Base-by-base conservation (phyloP, 23 tunicate genomes). In the Trididemnum miniatum region DNA sequence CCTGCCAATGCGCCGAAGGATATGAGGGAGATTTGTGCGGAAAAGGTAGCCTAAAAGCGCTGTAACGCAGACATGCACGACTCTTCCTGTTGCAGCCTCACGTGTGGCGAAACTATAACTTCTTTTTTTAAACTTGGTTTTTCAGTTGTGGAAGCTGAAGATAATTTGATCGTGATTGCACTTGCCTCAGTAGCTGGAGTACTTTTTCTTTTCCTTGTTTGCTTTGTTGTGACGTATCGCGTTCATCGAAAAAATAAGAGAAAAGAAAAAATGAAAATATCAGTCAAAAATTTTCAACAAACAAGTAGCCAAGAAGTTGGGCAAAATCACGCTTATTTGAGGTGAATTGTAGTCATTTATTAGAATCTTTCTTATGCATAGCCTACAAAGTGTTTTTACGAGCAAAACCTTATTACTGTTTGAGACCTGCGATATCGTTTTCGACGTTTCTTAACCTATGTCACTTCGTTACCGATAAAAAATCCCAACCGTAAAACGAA, bases 111-210 rank as follows among this genome's bases (percentile, higher is more conserved):
- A n/a, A n/a, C n/a, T n/a, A n/a, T n/a, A n/a, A n/a, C n/a, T n/a
- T n/a, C n/a, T n/a, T n/a, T n/a, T n/a, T n/a, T n/a, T n/a, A n/a
- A n/a, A n/a, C n/a, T n/a, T n/a, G n/a, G 5, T 71, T 33, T 71
- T 33, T 15, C n/a, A 71, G 76, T 15, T 33, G 35, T 15, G 36
- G 44, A 30, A 37, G 12, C 37, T 24, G 74, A 80, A 22, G 64
- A 35, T 54, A 67, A 38, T 12, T 49, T 69, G n/a, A 35, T 82
- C 2, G 44, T 82, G 39, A 51, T 66, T 26, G 86, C 78, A n/a
- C 86, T 82, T 18, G 20, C 49, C 25, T 40, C 78, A 3, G 39
- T 82, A 2, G 86, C 86, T 26, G 86, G 86, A 1, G 86, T 40
- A 3, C 51, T 82, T 23, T 50, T 82, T 27, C n/a, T 82, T 28